Evolutionary conservation across 2,113 vertebrate species (phyloP), one percentile per base, ranked within the genome.

Genomic region (Lepus americanus): DNA sequence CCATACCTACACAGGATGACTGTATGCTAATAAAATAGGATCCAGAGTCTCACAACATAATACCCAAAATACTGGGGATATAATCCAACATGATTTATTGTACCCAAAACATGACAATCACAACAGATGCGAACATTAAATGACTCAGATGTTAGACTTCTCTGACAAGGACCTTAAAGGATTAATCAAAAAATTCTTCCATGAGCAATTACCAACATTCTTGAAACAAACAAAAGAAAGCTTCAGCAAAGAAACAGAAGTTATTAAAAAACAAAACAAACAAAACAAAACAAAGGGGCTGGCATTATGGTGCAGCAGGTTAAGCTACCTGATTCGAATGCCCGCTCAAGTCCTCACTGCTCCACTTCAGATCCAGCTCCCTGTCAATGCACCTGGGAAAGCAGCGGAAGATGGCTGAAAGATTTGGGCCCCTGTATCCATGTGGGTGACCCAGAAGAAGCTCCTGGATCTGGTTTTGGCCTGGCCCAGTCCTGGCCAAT

Each of bases 91-190:
- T 16, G 20, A 83, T 16, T 59, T 16, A 59, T 59, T 14, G 19
- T 19, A 59, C 55, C 55, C 14, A 20, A 59, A 17, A 59, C 55
- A 59, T 14, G 55, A 59, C 55, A 59, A 16, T 77, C 70, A 49
- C 63, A 87, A 82, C 49, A 88, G 53, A 78, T 87, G 51, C 25
- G 51, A 88, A 92, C 63, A 78, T 8, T 61, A 67, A 12, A 31
- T 59, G 55, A 59, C 55, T 59, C 55, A 59, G 19, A 59, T 16
- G 55, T 19, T 19, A 59, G 55, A 59, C 17, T 59, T 59, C 27
- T 72, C 70, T 89, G 70, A 92, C 53, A 77, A 80, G 8, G 33
- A 86, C 80, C 86, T 94, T 94, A 90, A 86, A 86, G 64, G 44
- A 70, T 44, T 44, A 44, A 44, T 44, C 44, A 44, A 44, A 44